Base-by-base conservation (phyloP, 2,797 vertebrate genomes). In the Brotula barbata region DNA sequence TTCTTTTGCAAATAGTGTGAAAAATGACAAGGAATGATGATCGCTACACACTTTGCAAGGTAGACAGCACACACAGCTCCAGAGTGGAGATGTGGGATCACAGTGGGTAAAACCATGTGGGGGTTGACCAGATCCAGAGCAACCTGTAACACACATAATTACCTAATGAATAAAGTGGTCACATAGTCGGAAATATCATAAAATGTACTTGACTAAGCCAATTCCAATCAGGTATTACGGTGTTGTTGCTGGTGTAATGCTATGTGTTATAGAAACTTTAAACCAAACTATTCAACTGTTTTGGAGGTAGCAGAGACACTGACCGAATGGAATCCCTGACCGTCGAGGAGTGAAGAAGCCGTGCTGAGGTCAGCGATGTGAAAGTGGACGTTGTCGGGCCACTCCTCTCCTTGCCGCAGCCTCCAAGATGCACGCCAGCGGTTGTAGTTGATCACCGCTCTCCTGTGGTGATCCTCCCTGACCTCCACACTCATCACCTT, bases 341-440 rank as follows among this genome's bases (percentile, higher is more conserved):
- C 90, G 19, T 86, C 77, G 23, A 96, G 85, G 58, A 94, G 90
- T 0, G 82, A 56, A 47, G 87, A 80, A 9, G 93, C 90, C 33
- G 59, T 53, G 61, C 69, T 55, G 61, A 98, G 86, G 82, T 97
- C 93, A 15, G 90, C 87, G 31, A 87, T 82, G 72, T 93, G 82
- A 73, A 98, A 99, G 34, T 86, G 77, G 65, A 98, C 92, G 0
- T 98, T 97, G 76, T 96, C 89, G 4, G 95, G 95, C 96, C 96
- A 98, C 36, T 93, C 75, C 12, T 92, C 82, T 6, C 31, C 70
- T 25, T 87, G 89, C 5, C 91, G 85, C 60, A 91, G 72, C 47
- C 75, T 64, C 96, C 95, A 99, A 0, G 93, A 84, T 3, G 83
- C 64, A 68, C 91, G 69, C 95, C 96, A 96, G 14, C 67, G 84